These are phyloP conservation scores for Ceryle rudis DNA, from an alignment of 2,797 vertebrate genomes.

Conservation along the genomic window DNA sequence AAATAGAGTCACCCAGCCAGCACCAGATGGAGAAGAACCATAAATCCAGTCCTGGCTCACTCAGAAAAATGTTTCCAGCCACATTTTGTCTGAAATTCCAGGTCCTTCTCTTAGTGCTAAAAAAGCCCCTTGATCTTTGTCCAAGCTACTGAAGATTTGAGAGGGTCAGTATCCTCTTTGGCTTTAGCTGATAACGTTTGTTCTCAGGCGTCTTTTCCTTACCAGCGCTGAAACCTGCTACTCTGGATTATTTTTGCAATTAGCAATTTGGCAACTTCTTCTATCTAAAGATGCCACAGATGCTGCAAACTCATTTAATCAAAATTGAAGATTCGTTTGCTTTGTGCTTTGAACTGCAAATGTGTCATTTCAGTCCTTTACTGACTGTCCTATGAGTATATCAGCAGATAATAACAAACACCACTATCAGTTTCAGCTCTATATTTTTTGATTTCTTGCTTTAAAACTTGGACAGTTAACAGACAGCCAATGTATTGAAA, in stretches of 20 bases:
- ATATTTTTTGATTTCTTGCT: neutral
- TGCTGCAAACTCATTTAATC: slow-evolving; percentile 44
- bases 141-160: slow-evolving; percentile 17
- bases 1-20: neutral
- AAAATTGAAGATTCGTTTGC: slow-evolving; percentile 10
- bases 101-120: neutral
- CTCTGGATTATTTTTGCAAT: slow-evolving; percentile 35
- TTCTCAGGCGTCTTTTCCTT: slow-evolving; percentile 4
- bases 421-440: neutral
- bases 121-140: neutral
- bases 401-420: neutral
- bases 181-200: neutral
- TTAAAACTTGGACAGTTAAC: neutral
- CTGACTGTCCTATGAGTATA: neutral
- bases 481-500: neutral
- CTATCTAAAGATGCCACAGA: slow-evolving; percentile 35
- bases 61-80: neutral
- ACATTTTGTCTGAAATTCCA: neutral
- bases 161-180: neutral
- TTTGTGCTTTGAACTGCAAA: slow-evolving; percentile 34
- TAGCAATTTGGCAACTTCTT: slow-evolving; percentile 32
- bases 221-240: neutral
- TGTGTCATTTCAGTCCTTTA: neutral
- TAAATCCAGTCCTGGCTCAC: slow-evolving; percentile 32
- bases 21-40: slow-evolving; percentile 51